These are phyloP conservation scores for Atractosteus spatula DNA, from an alignment of 2,113 vertebrate species.

Conservation along the genomic window DNA sequence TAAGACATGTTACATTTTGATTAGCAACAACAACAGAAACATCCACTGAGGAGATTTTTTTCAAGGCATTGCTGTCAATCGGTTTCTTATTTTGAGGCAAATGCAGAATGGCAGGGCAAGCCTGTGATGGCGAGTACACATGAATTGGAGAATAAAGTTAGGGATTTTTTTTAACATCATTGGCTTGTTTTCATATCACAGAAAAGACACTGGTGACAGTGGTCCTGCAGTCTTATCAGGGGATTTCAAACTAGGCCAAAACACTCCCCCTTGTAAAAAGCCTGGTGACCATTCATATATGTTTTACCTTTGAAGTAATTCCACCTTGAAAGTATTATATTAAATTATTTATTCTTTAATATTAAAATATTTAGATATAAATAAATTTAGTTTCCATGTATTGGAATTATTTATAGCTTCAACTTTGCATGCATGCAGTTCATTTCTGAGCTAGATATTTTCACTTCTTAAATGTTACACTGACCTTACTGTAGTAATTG, in stretches of 20 bases:
- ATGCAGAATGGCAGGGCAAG: conserved; percentile 26
- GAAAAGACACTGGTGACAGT: not conserved
- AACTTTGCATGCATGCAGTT: too few species aligned
- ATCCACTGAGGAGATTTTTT: conserved; percentile 26
- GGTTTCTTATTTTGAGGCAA: conserved; percentile 34
- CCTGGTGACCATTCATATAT: not conserved
- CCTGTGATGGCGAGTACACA: not conserved
- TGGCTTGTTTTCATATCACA: not conserved
- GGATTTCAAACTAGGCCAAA: conserved; percentile 15
- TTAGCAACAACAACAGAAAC: conserved; percentile 28
- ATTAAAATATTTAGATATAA: conserved; percentile 2
- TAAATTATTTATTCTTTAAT: conserved; percentile 5
- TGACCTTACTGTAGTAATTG: not conserved
- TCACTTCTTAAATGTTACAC: not conserved
- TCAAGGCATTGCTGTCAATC: conserved; percentile 43
- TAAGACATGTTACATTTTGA: conserved; percentile 36
- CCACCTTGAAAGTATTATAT: not conserved
- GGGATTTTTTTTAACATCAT: not conserved
- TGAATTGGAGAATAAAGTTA: not conserved
- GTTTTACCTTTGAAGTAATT: conserved; percentile 3
- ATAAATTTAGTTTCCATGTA: not conserved
- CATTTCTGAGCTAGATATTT: not conserved
- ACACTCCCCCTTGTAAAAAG: conserved; percentile 4
- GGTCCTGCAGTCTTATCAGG: not conserved
- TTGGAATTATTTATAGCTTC: not conserved